Conservation (phyloP, 2,113 vertebrate genomes). For the Phylloscopus trochiloides region DNA sequence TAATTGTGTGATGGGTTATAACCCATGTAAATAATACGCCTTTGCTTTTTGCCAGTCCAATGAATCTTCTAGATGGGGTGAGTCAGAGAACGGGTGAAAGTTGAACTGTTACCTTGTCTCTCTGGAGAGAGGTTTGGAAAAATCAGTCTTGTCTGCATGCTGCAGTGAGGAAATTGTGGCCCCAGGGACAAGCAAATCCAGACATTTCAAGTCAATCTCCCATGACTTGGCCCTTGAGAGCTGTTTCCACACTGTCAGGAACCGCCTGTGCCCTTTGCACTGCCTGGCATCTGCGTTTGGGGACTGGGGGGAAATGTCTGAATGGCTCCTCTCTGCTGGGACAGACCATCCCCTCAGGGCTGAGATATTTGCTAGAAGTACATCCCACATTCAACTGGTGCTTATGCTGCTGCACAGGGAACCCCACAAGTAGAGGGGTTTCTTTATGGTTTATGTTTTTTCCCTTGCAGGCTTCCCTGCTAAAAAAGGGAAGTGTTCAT, state of each 20-base stretch:
- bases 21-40: not conserved
- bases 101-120: slow-evolving; percentile 6
- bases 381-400: fast-evolving
- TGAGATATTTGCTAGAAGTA: not conserved
- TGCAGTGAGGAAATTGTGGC: slow-evolving; percentile 22
- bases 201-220: not conserved
- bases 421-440: not conserved
- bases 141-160: not conserved
- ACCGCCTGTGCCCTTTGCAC: not conserved
- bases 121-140: not conserved
- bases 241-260: slow-evolving; percentile 25
- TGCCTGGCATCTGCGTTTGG: not conserved
- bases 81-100: not conserved
- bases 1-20: not conserved
- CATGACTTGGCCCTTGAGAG: not conserved
- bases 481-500: not conserved
- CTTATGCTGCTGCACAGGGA: not conserved
- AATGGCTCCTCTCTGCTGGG: not conserved
- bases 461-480: not conserved
- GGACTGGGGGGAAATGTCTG: not conserved
- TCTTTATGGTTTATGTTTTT: not conserved
- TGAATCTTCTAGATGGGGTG: not conserved
- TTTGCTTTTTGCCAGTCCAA: not conserved
- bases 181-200: not conserved
- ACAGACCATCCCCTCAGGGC: not conserved